Evolutionary conservation across 92 coral and sea anemone species (phyloP).

Genomic region (Scolanthus callimorphus): DNA sequence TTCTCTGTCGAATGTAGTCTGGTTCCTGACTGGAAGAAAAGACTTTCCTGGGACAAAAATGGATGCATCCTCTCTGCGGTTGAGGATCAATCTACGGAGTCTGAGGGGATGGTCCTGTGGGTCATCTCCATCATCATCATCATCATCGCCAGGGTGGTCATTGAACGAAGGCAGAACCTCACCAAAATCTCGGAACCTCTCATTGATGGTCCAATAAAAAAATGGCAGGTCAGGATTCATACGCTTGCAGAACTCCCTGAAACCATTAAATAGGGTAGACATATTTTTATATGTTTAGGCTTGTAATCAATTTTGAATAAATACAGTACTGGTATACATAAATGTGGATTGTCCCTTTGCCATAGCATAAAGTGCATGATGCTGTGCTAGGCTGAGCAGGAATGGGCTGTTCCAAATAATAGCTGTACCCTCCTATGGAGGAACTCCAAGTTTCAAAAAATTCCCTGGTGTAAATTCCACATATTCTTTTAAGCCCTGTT

Average conservation of each 20-base stretch:
- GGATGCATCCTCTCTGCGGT: conserved; percentile 46
- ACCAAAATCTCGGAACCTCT: conserved; percentile 28
- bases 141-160: conserved; percentile 18
- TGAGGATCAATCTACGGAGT: conserved; percentile 32
- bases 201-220: conserved; percentile 21
- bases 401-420: too few relatives aligned
- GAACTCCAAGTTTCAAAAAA: too few relatives aligned
- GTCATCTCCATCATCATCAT: conserved; percentile 6
- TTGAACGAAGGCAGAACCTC: conserved; percentile 37
- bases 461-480: too few relatives aligned
- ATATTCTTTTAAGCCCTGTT: too few relatives aligned
- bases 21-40: conserved; percentile 54
- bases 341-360: too few relatives aligned
- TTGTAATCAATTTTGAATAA: too few relatives aligned
- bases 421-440: too few relatives aligned
- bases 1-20: conserved; percentile 35
- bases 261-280: not conserved
- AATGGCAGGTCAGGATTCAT: conserved; percentile 17
- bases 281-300: too few relatives aligned
- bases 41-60: conserved; percentile 30
- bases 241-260: conserved; percentile 18
- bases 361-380: too few relatives aligned
- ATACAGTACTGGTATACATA: too few relatives aligned
- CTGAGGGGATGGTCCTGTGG: conserved; percentile 36
- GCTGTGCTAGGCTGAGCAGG: too few relatives aligned